phyloP scores from a whole-genome alignment of 1,140 invertebrate genomes.

The Bombus pyrosoma region DNA sequence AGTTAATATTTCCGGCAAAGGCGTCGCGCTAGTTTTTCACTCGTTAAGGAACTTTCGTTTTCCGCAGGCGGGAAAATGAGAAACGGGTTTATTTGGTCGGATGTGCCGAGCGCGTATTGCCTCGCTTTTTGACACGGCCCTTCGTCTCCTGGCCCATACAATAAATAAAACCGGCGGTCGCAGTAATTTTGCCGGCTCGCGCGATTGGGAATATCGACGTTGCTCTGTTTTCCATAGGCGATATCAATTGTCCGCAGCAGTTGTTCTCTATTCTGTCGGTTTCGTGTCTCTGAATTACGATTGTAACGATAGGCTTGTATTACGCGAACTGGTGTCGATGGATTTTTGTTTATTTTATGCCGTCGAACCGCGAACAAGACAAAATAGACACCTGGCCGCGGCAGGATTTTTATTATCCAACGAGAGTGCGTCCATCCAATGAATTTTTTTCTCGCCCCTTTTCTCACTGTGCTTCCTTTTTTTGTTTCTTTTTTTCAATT shows the following conservation, averaged over 20 bases:
- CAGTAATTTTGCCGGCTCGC: conserved; percentile 39
- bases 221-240: conserved; percentile 22
- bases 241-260: conserved; percentile 34
- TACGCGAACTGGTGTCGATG: conserved; percentile 4
- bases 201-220: conserved; percentile 45
- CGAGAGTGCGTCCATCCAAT: conserved; percentile 1
- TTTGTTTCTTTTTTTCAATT: neutral
- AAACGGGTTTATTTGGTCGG: conserved; percentile 35
- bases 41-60: conserved; percentile 41
- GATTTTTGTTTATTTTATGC: conserved; percentile 28
- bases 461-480: too few relatives aligned
- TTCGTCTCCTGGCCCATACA: conserved; percentile 16
- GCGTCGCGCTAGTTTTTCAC: conserved; percentile 29
- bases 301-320: conserved; percentile 46
- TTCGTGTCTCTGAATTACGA: conserved; percentile 39
- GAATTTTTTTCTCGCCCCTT: neutral
- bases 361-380: conserved; percentile 17
- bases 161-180: conserved; percentile 54
- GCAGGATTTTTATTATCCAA: conserved; percentile 17
- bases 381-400: neutral
- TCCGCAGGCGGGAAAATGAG: conserved; percentile 22
- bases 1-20: conserved; percentile 24
- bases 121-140: conserved; percentile 18
- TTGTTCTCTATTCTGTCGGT: neutral
- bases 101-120: neutral